Evolutionary conservation across 2,888 invertebrate species (phyloP).

Genomic region (Baccha elongata): DNA sequence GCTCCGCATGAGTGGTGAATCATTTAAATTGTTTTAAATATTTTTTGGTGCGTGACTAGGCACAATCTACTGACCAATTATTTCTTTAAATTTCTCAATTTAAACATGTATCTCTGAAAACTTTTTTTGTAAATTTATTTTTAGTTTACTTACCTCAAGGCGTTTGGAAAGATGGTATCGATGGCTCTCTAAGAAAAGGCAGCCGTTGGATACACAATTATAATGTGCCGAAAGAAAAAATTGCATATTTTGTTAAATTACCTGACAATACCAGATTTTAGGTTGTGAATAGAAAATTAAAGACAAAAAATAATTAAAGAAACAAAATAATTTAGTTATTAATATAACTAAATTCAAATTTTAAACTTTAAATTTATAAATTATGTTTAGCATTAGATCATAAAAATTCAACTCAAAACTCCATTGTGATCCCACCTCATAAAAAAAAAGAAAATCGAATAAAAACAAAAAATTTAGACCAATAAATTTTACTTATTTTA

Average conservation of each 20-base stretch:
- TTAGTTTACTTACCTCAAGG: constrained; percentile 94
- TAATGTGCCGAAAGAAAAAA: constrained; percentile 89
- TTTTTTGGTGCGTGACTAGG: no score
- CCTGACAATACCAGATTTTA: constrained; percentile 92
- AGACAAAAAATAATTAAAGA: constrained; percentile 18
- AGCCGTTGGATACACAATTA: constrained; percentile 96
- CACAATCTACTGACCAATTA: no score
- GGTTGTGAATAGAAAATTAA: constrained; percentile 68
- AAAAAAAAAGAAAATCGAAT: constrained; percentile 47
- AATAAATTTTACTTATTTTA: constrained; percentile 34
- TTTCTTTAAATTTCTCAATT: no score
- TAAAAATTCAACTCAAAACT: constrained; percentile 64
- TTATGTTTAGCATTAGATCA: constrained; percentile 13
- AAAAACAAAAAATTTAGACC: constrained; percentile 26
- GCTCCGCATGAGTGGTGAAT: no score
- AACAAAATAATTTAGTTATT: constrained; percentile 20
- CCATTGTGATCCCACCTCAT: constrained; percentile 73
- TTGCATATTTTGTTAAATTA: constrained; percentile 92
- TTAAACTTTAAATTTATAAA: constrained; percentile 20
- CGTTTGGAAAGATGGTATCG: constrained; percentile 96
- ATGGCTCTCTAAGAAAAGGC: constrained; percentile 92
- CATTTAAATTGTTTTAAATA: no score
- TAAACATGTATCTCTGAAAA: no score
- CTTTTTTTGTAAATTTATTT: constrained; percentile 70
- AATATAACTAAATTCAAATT: constrained; percentile 40